These are phyloP conservation scores for Anomalospiza imberbis DNA, from an alignment of 2,797 vertebrate genomes.

Conservation along the genomic window DNA sequence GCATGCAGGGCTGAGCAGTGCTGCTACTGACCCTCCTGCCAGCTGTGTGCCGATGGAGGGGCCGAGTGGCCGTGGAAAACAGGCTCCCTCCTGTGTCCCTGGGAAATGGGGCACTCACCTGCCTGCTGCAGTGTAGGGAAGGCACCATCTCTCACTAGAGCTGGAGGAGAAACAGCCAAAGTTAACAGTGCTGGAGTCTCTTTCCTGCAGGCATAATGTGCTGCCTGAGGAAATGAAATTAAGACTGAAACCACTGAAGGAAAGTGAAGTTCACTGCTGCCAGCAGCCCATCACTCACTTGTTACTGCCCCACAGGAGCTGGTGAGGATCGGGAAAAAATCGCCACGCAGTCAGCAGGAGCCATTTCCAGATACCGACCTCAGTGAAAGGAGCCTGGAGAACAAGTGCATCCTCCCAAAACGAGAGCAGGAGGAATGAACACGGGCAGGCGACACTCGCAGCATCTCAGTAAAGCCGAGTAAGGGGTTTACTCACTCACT, in stretches of 20 bases:
- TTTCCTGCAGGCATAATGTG: neutral
- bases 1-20: neutral
- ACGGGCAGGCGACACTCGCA: fast-evolving
- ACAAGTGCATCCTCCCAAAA: neutral
- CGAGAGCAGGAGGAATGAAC: neutral
- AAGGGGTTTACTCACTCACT: neutral
- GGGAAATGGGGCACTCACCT: neutral
- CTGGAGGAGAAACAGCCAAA: neutral
- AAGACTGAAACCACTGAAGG: neutral
- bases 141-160: neutral
- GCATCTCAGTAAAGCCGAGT: fast-evolving
- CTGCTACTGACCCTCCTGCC: neutral
- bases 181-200: neutral
- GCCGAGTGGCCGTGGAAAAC: fast-evolving
- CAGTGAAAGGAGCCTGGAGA: neutral
- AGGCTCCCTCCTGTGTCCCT: neutral
- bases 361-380: fast-evolving
- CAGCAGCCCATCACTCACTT: neutral
- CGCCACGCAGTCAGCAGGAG: neutral
- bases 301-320: neutral
- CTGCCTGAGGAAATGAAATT: neutral
- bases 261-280: neutral
- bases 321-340: neutral
- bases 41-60: fast-evolving
- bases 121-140: neutral